Evolutionary conservation across 2,797 vertebrate genomes (phyloP).

Genomic region (Pagetopsis macropterus): DNA sequence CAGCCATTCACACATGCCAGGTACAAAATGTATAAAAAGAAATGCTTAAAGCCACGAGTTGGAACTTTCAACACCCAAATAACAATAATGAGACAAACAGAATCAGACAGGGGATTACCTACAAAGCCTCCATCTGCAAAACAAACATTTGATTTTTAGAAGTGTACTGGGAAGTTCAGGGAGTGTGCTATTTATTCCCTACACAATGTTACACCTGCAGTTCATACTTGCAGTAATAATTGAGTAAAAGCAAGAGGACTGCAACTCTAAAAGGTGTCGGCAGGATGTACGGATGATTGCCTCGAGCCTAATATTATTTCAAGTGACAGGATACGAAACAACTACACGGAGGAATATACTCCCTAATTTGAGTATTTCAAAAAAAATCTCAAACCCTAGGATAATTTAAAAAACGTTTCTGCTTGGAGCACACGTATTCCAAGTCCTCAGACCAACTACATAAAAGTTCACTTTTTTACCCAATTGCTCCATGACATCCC

Average conservation of each 20-base stretch:
- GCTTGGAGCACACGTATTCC: not conserved
- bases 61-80: not conserved
- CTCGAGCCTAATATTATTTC: not conserved
- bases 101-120: not conserved
- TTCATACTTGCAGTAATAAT: not conserved
- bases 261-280: not conserved
- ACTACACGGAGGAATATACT: not conserved
- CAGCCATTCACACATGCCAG: not conserved
- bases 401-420: not conserved
- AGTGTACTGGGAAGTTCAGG: not conserved
- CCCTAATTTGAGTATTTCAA: not conserved
- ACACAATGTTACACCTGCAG: not conserved
- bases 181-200: not conserved
- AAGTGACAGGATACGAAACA: not conserved
- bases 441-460: not conserved
- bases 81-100: not conserved
- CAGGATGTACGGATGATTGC: not conserved
- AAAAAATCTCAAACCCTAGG: not conserved
- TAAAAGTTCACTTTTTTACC: constrained; percentile 5
- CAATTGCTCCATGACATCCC: constrained; percentile 39
- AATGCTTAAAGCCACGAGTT: not conserved
- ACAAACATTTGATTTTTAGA: not conserved
- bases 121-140: not conserved
- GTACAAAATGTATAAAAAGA: not conserved
- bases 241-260: not conserved